Evolutionary conservation across 2,797 vertebrate species (phyloP).

Genomic region (Pseudocheirus occidentalis): DNA sequence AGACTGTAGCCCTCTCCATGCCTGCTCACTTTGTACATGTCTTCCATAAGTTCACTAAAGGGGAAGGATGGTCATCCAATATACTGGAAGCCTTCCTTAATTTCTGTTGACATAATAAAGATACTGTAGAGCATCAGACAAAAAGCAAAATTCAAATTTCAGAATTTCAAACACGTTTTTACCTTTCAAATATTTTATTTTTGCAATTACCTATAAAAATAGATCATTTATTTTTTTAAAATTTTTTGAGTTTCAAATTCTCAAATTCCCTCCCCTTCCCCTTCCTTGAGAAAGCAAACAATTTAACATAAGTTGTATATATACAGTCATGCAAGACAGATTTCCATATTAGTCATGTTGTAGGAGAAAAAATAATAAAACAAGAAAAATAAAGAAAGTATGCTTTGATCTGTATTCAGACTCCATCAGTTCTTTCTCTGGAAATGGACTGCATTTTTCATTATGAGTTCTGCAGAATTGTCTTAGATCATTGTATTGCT

Average conservation of each 20-base stretch:
- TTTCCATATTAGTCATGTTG: too few relatives aligned
- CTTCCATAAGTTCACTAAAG: not conserved
- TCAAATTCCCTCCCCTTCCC: not conserved
- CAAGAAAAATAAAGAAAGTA: not conserved
- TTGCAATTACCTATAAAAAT: not conserved
- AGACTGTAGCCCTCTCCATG: not conserved
- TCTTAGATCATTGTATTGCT: not conserved
- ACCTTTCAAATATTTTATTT: not conserved
- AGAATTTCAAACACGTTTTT: not conserved
- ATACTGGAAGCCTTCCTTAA: not conserved
- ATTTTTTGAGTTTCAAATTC: not conserved
- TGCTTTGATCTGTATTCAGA: not conserved
- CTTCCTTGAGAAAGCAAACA: not conserved
- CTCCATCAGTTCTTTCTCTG: not conserved
- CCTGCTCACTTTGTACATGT: not conserved
- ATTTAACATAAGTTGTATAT: not conserved
- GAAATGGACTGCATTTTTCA: not conserved
- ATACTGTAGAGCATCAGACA: not conserved
- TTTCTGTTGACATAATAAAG: not conserved
- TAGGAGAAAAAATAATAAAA: not conserved
- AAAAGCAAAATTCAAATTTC: not conserved
- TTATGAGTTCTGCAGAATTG: not conserved
- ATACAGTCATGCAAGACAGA: too few relatives aligned
- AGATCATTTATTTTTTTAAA: too few relatives aligned
- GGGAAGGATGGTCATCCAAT: not conserved